Conservation (phyloP, 2,888 invertebrate genomes). For the Eledone cirrhosa region DNA sequence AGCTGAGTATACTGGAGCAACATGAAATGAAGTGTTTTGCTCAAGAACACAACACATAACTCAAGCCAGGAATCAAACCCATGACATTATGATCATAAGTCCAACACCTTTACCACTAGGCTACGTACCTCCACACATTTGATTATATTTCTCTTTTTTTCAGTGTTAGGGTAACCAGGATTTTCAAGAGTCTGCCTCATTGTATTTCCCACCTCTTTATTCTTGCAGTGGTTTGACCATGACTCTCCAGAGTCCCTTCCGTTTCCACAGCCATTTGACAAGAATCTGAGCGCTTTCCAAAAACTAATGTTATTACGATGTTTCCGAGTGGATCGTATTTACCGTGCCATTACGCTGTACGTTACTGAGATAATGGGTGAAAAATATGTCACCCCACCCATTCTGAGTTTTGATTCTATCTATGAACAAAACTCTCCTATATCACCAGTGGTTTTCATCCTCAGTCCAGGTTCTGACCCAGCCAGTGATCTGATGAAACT, state of each 20-base stretch:
- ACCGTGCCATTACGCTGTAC: conserved; percentile 84
- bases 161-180: not conserved
- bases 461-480: conserved; percentile 68
- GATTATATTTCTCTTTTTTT: not conserved
- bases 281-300: conserved; percentile 74
- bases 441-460: conserved; percentile 69
- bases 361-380: conserved; percentile 85
- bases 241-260: conserved; percentile 81
- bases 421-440: conserved; percentile 84
- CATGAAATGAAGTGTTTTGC: no score
- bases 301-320: conserved; percentile 85
- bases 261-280: conserved; percentile 79
- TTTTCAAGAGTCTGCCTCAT: not conserved
- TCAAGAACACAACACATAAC: no score
- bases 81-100: no score
- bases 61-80: no score
- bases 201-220: conserved; percentile 24
- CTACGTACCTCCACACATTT: no score
- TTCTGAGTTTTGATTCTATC: conserved; percentile 83
- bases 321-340: conserved; percentile 88
- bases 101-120: no score
- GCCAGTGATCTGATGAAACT: conserved; percentile 67
- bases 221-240: conserved; percentile 81
- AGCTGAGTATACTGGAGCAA: no score
- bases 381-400: conserved; percentile 88